A percentile compares a stretch with the other conserved stretches of the same genome.
These are phyloP conservation scores for Progne subis DNA, from an alignment of 2,113 vertebrate genomes.

Conservation along the genomic window DNA sequence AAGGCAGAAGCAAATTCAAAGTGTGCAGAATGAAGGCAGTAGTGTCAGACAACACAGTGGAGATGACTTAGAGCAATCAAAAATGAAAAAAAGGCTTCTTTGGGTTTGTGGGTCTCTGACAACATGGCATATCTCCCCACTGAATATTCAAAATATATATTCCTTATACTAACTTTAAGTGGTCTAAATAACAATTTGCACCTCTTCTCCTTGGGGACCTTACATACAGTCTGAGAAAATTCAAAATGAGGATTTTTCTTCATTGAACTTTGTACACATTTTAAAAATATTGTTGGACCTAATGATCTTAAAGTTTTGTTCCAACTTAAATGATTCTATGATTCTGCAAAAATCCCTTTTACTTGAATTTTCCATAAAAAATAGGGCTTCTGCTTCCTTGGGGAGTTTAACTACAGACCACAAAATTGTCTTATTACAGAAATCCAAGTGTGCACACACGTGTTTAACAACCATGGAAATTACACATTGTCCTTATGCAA, in stretches of 20 bases:
- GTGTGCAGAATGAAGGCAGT: neutral
- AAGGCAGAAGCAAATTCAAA: neutral
- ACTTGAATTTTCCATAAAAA: neutral
- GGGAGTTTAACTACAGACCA: neutral
- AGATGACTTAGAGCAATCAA: neutral
- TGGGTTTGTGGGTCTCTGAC: neutral
- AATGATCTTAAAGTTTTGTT: neutral
- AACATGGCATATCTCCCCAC: neutral
- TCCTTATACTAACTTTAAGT: neutral
- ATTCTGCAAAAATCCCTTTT: neutral
- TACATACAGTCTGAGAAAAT: neutral
- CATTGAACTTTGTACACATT: neutral
- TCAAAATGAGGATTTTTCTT: neutral
- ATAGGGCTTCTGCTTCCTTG: neutral
- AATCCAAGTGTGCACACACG: accelerated
- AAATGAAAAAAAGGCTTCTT: neutral
- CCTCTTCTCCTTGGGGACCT: neutral
- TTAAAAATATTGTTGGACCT: neutral
- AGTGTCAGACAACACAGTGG: neutral
- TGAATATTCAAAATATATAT: neutral
- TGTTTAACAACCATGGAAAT: neutral
- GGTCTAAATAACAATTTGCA: neutral
- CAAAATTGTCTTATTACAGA: neutral
- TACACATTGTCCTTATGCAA: neutral
- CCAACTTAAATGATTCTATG: neutral